Base-by-base conservation (phyloP, 2,797 vertebrate species). In the Coregonus ussuriensis region DNA sequence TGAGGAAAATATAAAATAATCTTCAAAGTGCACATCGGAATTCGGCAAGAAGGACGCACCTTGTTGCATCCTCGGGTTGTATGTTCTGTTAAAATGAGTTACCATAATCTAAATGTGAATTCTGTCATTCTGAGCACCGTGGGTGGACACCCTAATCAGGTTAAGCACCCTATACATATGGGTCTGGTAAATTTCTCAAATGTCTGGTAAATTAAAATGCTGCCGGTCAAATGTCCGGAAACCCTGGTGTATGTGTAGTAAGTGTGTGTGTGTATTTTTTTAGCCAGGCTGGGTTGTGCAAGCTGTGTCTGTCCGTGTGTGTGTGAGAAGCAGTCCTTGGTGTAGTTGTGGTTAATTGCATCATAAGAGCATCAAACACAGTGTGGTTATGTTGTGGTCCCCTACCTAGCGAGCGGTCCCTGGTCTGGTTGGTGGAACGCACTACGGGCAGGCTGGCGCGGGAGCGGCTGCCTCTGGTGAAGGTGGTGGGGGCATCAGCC, bases 401-500 rank as follows among this genome's bases (percentile, higher is more conserved):
- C 35, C 35, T 73, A 73, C 71, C 71, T 16, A 73, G 31, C 1
- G 71, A 73, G 85, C 97, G 94, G 83, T 99, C 98, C 92, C 97
- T 99, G 0, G 98, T 99, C 92, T 98, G 97, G 90, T 99, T 99
- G 86, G 97, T 91, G 0, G 98, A 97, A 69, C 97, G 94, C 85
- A 98, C 97, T 76, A 99, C 98, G 0, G 98, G 98, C 83, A 99
- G 95, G 87, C 97, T 99, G 0, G 97, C 97, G 1, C 98, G 93
- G 0, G 96, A 95, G 29, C 98, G 95, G 87, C 96, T 98, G 86
- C 98, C 98, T 74, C 98, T 93, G 0, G 96, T 94, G 41, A 99
- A 99, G 79, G 85, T 87, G 6, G 87, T 72, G 21, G 96, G 96
- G 0, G 89, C 83, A 2, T 99, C 98, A 0, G 92, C 93, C 77